These are phyloP conservation scores for Rhinolophus ferrumequinum DNA, from an alignment of 2,113 vertebrate species.

Conservation along the genomic window DNA sequence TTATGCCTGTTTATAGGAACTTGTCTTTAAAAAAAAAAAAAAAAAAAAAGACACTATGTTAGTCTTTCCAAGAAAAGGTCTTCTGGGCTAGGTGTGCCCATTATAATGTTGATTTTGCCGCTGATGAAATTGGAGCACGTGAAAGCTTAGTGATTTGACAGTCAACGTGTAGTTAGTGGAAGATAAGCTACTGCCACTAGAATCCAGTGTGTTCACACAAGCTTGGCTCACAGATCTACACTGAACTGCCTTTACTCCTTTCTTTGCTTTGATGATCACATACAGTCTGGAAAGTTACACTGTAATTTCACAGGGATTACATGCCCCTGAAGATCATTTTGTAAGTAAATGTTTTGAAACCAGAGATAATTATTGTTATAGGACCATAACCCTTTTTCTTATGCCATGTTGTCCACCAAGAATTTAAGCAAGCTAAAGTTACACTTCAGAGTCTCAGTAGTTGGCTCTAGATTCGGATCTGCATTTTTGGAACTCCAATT, in stretches of 20 bases:
- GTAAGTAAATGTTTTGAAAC: conserved; percentile 80
- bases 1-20: not conserved
- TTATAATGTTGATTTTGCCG: not conserved
- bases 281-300: conserved; percentile 71
- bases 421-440: conserved; percentile 71
- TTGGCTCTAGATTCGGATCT: not conserved
- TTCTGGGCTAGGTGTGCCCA: not conserved
- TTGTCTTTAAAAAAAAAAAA: not conserved
- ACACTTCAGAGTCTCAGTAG: not conserved
- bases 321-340: conserved; percentile 71
- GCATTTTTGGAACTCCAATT: not conserved
- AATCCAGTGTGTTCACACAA: conserved; percentile 32
- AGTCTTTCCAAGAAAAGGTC: not conserved
- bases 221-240: conserved; percentile 24
- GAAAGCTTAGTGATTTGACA: not conserved
- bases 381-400: conserved; percentile 70
- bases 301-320: conserved; percentile 79
- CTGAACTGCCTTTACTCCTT: conserved; percentile 51
- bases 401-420: conserved; percentile 67
- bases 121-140: conserved; percentile 32
- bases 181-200: conserved; percentile 47
- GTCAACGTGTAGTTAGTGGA: not conserved
- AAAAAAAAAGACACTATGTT: not conserved
- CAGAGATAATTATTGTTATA: conserved; percentile 79
- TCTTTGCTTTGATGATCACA: conserved; percentile 62